Percentiles rank a stretch among this genome's conserved stretches.
phyloP scores from a whole-genome alignment of 2,797 vertebrate species.

The Sebastolobus altivelis region DNA sequence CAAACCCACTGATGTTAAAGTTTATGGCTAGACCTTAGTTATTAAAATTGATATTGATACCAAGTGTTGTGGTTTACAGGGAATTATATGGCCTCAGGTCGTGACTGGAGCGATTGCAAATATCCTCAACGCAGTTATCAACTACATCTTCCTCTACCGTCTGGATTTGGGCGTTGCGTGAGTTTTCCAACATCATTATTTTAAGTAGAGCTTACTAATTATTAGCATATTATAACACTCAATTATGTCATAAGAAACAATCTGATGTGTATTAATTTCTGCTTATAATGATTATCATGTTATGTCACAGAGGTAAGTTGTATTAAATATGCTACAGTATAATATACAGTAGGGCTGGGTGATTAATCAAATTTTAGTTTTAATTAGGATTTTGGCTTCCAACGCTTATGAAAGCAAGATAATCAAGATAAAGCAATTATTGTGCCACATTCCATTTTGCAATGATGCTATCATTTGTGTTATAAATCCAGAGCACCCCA shows the following conservation, averaged over 20 bases:
- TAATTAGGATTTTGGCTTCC: no score
- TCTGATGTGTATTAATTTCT: background rate
- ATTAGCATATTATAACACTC: background rate
- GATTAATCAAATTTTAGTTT: no score
- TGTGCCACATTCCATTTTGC: no score
- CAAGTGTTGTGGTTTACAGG: constrained; percentile 79
- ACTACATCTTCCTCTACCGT: constrained; percentile 88
- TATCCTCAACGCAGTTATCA: constrained; percentile 89
- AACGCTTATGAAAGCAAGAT: no score
- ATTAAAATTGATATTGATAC: background rate
- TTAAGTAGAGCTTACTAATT: background rate
- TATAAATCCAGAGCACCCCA: no score
- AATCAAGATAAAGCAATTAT: no score
- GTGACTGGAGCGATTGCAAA: constrained; percentile 88
- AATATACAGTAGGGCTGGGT: no score
- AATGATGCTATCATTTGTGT: no score
- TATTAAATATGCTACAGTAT: background rate
- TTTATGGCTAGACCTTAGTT: background rate
- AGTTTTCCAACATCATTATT: constrained; percentile 74
- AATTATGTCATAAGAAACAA: background rate
- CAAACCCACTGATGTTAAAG: background rate
- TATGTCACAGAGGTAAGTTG: background rate
- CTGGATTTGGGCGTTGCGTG: constrained; percentile 92
- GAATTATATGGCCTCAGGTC: constrained; percentile 86
- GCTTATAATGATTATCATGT: background rate